phyloP scores from a whole-genome alignment of 2,113 vertebrate genomes.

The Eulemur macaco region DNA sequence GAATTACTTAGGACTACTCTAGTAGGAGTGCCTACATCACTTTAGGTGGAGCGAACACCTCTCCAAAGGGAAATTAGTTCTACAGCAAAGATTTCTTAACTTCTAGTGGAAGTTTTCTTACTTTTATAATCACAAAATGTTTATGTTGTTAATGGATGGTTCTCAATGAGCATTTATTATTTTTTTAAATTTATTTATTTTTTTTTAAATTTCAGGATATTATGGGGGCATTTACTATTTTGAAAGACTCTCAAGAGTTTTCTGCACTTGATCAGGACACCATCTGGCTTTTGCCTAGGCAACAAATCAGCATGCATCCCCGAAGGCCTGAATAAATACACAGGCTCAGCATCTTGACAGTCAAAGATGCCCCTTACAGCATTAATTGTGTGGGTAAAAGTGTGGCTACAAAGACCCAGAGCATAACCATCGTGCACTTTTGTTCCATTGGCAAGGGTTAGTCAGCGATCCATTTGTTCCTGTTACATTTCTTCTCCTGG shows the following conservation, averaged over 20 bases:
- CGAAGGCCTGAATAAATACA: not conserved
- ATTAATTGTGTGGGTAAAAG: not conserved
- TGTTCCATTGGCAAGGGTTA: not conserved
- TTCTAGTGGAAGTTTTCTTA: not conserved
- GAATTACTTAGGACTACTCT: not conserved
- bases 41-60: not conserved
- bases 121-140: not conserved
- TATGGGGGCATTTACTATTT: not conserved
- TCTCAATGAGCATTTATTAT: not conserved
- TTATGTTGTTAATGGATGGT: not conserved
- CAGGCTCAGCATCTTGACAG: not conserved
- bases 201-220: too few relatives aligned
- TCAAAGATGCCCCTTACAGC: not conserved
- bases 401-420: not conserved
- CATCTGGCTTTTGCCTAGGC: not conserved
- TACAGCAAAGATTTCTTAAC: not conserved
- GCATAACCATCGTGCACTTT: accelerated
- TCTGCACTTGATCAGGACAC: not conserved
- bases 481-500: not conserved
- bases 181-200: too few relatives aligned
- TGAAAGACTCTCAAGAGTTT: not conserved
- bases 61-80: not conserved
- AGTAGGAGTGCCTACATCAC: not conserved
- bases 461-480: not conserved
- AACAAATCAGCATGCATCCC: not conserved